Percentiles rank a stretch among this genome's conserved stretches.
phyloP scores from a whole-genome alignment of 2,113 vertebrate species.

The Vanacampus margaritifer region DNA sequence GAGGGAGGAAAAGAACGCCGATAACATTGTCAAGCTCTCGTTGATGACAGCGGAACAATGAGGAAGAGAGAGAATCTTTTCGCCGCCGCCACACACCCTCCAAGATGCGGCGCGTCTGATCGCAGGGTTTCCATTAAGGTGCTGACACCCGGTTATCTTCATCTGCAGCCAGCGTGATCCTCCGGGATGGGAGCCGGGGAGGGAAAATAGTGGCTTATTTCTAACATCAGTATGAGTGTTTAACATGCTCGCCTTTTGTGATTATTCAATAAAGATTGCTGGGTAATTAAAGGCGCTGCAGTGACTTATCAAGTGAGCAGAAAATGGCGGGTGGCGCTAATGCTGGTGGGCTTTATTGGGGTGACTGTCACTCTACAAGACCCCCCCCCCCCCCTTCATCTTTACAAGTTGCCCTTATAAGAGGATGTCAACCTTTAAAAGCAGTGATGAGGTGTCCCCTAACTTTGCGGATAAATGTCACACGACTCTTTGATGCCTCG shows the following conservation, averaged over 20 bases:
- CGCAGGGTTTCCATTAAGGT: conserved; percentile 81
- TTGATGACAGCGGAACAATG: conserved; percentile 85
- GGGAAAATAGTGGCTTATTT: conserved; percentile 55
- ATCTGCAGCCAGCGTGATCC: conserved; percentile 66
- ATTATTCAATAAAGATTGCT: conserved; percentile 57
- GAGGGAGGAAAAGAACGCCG: conserved; percentile 71
- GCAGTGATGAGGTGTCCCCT: conserved; percentile 46
- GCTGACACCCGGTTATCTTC: conserved; percentile 77
- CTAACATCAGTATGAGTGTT: conserved; percentile 52
- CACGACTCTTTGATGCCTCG: conserved; percentile 47
- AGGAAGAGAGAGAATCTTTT: conserved; percentile 79
- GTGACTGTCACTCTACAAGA: conserved; percentile 31
- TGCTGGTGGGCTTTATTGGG: conserved; percentile 29
- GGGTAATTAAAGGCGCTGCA: conserved; percentile 51
- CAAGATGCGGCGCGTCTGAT: conserved; percentile 57
- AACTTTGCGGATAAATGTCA: conserved; percentile 70
- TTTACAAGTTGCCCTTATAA: conserved; percentile 49
- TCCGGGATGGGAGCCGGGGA: conserved; percentile 45
- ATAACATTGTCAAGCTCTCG: conserved; percentile 92
- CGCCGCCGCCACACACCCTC: conserved; percentile 51
- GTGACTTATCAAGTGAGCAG: conserved; percentile 33
- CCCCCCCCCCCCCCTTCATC: background rate
- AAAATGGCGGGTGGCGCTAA: conserved; percentile 25
- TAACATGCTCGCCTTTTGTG: conserved; percentile 56
- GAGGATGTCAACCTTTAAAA: conserved; percentile 70